Evolutionary conservation across 1,140 invertebrate genomes (phyloP).

Genomic region (Sminthurides bifidus): DNA sequence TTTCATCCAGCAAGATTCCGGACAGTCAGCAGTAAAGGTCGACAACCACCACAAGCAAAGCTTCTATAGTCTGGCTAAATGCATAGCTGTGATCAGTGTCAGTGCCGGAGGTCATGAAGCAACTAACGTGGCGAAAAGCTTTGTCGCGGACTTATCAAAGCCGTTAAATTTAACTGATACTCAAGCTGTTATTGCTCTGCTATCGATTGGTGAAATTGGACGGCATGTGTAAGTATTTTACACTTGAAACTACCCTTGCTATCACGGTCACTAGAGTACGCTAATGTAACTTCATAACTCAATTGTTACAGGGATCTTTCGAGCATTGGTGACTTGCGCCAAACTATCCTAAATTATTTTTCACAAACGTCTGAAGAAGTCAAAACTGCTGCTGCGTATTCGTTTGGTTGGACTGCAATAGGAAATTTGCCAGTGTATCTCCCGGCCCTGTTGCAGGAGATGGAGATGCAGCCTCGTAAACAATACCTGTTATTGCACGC

Average conservation of each 20-base stretch:
- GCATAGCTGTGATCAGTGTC: constrained; percentile 81
- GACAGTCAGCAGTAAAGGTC: constrained; percentile 7
- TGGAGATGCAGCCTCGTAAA: constrained; percentile 79
- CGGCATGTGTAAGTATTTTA: constrained; percentile 61
- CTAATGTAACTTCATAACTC: neutral
- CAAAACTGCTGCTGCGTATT: constrained; percentile 95
- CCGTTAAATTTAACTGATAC: constrained; percentile 46
- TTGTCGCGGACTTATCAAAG: constrained; percentile 69
- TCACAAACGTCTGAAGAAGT: constrained; percentile 68
- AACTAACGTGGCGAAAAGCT: constrained; percentile 66
- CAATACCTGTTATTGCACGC: constrained; percentile 95
- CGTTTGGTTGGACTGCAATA: constrained; percentile 84
- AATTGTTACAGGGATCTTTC: constrained; percentile 64
- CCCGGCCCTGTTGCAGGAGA: constrained; percentile 88
- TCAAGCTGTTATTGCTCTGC: constrained; percentile 77
- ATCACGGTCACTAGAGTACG: neutral
- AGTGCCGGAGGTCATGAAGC: constrained; percentile 53
- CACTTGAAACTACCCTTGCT: neutral
- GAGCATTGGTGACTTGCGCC: constrained; percentile 55
- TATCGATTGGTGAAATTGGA: constrained; percentile 94
- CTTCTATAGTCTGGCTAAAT: constrained; percentile 55
- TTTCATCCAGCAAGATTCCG: constrained; percentile 27
- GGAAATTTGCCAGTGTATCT: constrained; percentile 88
- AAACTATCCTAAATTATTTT: constrained; percentile 63
- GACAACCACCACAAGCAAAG: constrained; percentile 29